A percentile compares a stretch with the other conserved stretches of the same genome.
phyloP scores from a whole-genome alignment of 2,888 invertebrate genomes.

The Ormyrus pomaceus region DNA sequence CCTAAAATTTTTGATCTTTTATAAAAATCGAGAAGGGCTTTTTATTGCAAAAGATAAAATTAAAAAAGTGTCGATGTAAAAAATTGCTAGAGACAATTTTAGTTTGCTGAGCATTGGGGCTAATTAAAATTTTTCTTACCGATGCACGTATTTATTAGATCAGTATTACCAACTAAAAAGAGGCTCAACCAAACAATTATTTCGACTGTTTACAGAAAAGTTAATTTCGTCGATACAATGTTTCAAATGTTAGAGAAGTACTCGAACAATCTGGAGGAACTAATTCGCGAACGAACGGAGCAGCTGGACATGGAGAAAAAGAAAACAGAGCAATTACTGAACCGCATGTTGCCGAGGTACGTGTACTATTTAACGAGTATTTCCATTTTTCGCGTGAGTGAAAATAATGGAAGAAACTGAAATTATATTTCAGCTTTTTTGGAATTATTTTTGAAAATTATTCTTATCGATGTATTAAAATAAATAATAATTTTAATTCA shows the following conservation, averaged over 20 bases:
- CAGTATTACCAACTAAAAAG: too few relatives aligned
- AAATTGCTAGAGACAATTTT: too few relatives aligned
- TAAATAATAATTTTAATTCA: too few relatives aligned
- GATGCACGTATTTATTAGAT: too few relatives aligned
- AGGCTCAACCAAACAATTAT: background rate
- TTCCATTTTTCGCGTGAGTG: background rate
- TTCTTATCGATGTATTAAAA: too few relatives aligned
- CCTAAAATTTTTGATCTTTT: background rate
- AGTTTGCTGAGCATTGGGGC: too few relatives aligned
- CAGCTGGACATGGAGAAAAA: conserved; percentile 96
- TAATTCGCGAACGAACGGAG: conserved; percentile 94
- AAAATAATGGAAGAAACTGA: too few relatives aligned
- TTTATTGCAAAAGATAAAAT: background rate
- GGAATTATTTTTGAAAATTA: too few relatives aligned
- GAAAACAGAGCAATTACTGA: conserved; percentile 94
- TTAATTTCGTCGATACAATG: conserved; percentile 98
- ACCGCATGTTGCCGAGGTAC: conserved; percentile 91
- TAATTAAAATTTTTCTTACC: too few relatives aligned
- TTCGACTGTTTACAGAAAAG: conserved; percentile 80
- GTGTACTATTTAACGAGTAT: background rate
- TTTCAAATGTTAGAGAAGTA: conserved; percentile 98
- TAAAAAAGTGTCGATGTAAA: too few relatives aligned
- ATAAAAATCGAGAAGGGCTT: background rate
- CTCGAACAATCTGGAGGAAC: conserved; percentile 94
- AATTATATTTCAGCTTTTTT: too few relatives aligned